Conservation (phyloP, 2,113 vertebrate species). For the Cyanoliseus patagonus region DNA sequence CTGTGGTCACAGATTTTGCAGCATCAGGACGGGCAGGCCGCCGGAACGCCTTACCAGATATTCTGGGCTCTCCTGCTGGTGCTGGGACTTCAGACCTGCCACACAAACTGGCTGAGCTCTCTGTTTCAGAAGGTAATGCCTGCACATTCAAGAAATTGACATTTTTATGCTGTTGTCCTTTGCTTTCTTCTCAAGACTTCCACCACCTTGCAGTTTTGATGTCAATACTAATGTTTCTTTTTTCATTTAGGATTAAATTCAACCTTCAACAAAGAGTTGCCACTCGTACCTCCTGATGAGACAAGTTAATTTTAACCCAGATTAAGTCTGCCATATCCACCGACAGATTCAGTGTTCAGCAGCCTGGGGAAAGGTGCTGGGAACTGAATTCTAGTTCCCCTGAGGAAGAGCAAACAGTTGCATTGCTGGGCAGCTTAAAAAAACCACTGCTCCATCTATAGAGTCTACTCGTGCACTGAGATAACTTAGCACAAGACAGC, state of each 20-base stretch:
- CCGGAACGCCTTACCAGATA: slow-evolving; percentile 86
- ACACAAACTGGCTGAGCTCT: slow-evolving; percentile 79
- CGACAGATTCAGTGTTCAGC: not conserved
- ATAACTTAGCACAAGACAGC: not conserved
- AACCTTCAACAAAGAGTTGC: not conserved
- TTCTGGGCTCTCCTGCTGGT: slow-evolving; percentile 75
- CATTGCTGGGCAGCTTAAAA: not conserved
- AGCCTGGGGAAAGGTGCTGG: not conserved
- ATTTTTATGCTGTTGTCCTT: not conserved
- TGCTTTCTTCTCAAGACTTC: not conserved
- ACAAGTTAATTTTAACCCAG: not conserved
- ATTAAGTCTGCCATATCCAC: not conserved
- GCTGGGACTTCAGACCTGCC: slow-evolving; percentile 78
- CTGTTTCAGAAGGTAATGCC: slow-evolving; percentile 79
- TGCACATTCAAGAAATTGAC: not conserved
- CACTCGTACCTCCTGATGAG: not conserved
- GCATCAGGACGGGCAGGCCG: slow-evolving; percentile 85
- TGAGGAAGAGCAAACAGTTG: not conserved
- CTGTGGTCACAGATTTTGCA: slow-evolving; percentile 81
- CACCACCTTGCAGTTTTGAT: not conserved
- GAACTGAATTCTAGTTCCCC: not conserved
- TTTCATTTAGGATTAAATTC: not conserved
- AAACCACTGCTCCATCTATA: not conserved
- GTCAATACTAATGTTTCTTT: not conserved
- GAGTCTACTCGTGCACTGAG: not conserved